Evolutionary conservation across 2,888 invertebrate genomes (phyloP).

Genomic region (Strigamia maritima): DNA sequence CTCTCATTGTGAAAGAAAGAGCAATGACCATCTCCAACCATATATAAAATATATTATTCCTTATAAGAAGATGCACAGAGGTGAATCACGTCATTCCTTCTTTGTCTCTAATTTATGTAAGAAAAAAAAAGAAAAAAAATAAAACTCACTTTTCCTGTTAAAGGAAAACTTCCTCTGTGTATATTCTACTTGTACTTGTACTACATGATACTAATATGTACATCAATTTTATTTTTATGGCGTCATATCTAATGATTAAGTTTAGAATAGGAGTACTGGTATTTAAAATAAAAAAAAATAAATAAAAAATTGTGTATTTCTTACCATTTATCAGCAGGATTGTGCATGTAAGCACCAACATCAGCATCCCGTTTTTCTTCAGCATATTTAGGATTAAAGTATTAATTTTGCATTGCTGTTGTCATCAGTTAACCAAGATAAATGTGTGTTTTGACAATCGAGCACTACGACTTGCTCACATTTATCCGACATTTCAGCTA

Average conservation of each 20-base stretch:
- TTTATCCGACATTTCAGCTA: background rate
- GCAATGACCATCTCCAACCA: slow-evolving; percentile 2
- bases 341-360: background rate
- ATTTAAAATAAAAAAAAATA: background rate
- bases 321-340: background rate
- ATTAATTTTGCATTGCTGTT: background rate
- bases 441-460: background rate
- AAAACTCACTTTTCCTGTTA: background rate
- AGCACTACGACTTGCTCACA: background rate
- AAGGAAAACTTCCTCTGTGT: no score
- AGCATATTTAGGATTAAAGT: background rate
- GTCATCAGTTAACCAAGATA: background rate
- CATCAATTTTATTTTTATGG: no score
- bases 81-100: background rate
- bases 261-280: no score
- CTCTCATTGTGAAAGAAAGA: background rate
- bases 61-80: background rate
- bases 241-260: no score
- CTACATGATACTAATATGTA: no score
- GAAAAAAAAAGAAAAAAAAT: background rate
- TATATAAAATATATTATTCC: background rate
- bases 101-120: background rate
- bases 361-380: background rate
- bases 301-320: background rate
- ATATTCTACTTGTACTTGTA: no score